A percentile compares a stretch with the other conserved stretches of the same genome.
Conservation (phyloP, 1,140 invertebrate genomes). For the Grapholita molesta region DNA sequence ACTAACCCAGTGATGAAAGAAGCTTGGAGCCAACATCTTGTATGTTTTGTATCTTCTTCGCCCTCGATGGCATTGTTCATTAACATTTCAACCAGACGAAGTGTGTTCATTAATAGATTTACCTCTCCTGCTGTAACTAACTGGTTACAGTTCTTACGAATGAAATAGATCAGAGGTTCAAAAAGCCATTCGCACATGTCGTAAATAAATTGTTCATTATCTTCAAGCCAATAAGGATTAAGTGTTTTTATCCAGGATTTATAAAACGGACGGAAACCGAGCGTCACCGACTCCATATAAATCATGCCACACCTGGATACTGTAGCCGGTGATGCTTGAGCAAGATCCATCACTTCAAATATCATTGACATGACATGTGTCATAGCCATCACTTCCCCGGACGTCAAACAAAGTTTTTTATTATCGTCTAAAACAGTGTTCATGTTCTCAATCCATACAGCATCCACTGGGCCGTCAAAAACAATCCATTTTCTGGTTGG, state of each 20-base stretch:
- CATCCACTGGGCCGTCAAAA: conserved; percentile 95
- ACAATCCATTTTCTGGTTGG: conserved; percentile 90
- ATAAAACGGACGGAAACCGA: conserved; percentile 85
- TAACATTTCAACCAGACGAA: conserved; percentile 87
- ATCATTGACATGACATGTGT: conserved; percentile 92
- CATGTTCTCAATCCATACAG: conserved; percentile 97
- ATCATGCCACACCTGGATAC: conserved; percentile 98
- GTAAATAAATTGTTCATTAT: conserved; percentile 80
- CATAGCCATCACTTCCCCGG: conserved; percentile 94
- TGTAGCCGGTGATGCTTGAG: conserved; percentile 93
- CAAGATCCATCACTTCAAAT: conserved; percentile 95
- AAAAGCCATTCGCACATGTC: conserved; percentile 88
- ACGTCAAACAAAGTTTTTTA: conserved; percentile 93
- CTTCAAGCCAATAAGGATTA: conserved; percentile 83
- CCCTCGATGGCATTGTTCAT: conserved; percentile 84
- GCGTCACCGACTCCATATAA: conserved; percentile 89
- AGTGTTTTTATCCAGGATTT: conserved; percentile 87
- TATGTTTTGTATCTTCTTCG: conserved; percentile 83
- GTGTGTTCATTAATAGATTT: conserved; percentile 84
- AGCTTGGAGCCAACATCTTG: conserved; percentile 85
- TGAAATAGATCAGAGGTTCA: conserved; percentile 82
- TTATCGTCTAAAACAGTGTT: conserved; percentile 97
- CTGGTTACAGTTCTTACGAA: conserved; percentile 83
- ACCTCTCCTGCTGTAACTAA: conserved; percentile 86
- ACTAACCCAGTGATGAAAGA: conserved; percentile 86